A percentile compares a stretch with the other conserved stretches of the same genome.
These are phyloP conservation scores for Ctenopoma multispine DNA, from an alignment of 2,797 vertebrate genomes.

Conservation along the genomic window DNA sequence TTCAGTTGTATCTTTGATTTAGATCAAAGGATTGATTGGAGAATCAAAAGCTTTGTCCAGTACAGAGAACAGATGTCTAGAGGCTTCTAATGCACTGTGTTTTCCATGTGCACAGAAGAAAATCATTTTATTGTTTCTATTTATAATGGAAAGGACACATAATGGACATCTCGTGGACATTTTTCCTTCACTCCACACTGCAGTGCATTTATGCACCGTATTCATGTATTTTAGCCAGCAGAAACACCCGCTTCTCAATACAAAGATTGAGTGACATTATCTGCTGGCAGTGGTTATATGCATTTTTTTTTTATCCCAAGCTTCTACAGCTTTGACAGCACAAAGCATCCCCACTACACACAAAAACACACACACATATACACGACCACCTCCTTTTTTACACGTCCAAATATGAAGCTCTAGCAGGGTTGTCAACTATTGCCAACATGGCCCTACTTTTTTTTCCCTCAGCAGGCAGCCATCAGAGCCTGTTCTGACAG, in stretches of 20 bases:
- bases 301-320: slow-evolving; percentile 45
- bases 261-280: slow-evolving; percentile 80
- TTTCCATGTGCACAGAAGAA: slow-evolving; percentile 23
- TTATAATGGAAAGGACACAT: slow-evolving; percentile 48
- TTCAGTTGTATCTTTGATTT: slow-evolving; percentile 32
- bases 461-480: slow-evolving; percentile 60
- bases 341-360: slow-evolving; percentile 48
- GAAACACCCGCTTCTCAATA: slow-evolving; percentile 56
- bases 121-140: slow-evolving; percentile 36
- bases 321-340: slow-evolving; percentile 72
- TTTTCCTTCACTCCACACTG: slow-evolving; percentile 34
- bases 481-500: slow-evolving; percentile 72
- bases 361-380: slow-evolving; percentile 37
- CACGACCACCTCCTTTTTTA: slow-evolving; percentile 45
- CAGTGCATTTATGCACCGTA: slow-evolving; percentile 50
- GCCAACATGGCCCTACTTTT: slow-evolving; percentile 69
- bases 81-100: slow-evolving; percentile 38
- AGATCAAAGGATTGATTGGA: slow-evolving; percentile 37
- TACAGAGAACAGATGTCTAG: slow-evolving; percentile 6
- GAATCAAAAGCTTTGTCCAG: slow-evolving; percentile 29
- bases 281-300: slow-evolving; percentile 67
- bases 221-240: slow-evolving; percentile 63
- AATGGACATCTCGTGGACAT: slow-evolving; percentile 46
- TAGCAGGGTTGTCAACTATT: slow-evolving; percentile 75
- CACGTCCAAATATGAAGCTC: slow-evolving; percentile 63